Base-by-base conservation (phyloP, 2,797 vertebrate species). In the Rhinatrema bivittatum region DNA sequence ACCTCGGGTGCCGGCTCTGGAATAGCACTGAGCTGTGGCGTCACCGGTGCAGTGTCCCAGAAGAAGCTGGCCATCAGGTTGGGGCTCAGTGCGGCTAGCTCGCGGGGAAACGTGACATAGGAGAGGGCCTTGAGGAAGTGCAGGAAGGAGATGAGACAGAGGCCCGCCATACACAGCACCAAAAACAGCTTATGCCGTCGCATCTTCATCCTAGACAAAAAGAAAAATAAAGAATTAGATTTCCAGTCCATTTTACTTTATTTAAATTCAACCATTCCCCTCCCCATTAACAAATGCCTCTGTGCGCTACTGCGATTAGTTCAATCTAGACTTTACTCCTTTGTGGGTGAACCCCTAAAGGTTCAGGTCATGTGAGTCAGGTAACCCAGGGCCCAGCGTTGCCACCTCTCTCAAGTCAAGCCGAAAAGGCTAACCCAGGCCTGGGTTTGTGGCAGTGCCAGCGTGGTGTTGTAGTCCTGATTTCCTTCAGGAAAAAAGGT, bases 91-190 rank as follows among this genome's bases (percentile, higher is more conserved):
- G 91, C 93, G 12, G 93, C 94, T 60, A 98, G 80, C 74, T 98
- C 95, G 2, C 91, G 79, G 63, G 95, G 89, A 59, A 98, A 87
- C 25, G 93, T 95, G 56, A 99, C 93, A 68, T 98, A 98, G 55
- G 94, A 95, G 45, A 99, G 86, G 65, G 95, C 92, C 84, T 99
- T 97, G 76, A 97, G 94, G 81, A 97, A 98, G 76, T 98, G 94
- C 59, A 99, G 88, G 74, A 99, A 95, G 53, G 96, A 99, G 79
- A 99, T 97, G 79, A 99, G 91, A 65, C 96, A 95, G 70, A 99
- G 89, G 70, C 96, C 96, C 75, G 94, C 92, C 63, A 94, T 97
- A 87, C 94, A 99, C 78, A 98, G 87, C 66, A 79, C 67, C 87
- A 99, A 78, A 82, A 99, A 96, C 79, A 98, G 90, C 65, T 93